Evolutionary conservation across 1,140 invertebrate species (phyloP).

Genomic region (Phthorimaea operculella): DNA sequence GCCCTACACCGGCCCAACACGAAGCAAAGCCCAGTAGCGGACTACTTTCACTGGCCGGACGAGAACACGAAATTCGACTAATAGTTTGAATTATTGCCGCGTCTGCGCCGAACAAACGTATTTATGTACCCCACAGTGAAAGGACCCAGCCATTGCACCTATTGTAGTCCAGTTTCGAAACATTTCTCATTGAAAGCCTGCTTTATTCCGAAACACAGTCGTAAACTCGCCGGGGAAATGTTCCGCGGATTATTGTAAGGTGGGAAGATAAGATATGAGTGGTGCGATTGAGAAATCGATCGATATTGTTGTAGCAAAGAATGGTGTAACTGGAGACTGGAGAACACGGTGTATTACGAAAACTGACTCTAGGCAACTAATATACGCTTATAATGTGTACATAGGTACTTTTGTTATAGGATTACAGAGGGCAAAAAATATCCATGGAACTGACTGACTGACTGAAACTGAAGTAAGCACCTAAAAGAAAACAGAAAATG

Average conservation of each 20-base stretch:
- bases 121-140: constrained; percentile 22
- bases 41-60: constrained; percentile 50
- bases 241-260: background rate
- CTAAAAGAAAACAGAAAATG: too few relatives aligned
- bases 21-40: constrained; percentile 52
- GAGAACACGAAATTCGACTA: constrained; percentile 61
- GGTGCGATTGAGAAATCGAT: background rate
- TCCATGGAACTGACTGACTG: too few relatives aligned
- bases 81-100: constrained; percentile 55
- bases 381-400: too few relatives aligned
- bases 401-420: too few relatives aligned
- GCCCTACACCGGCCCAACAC: constrained; percentile 12
- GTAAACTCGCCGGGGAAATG: background rate
- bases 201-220: background rate
- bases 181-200: constrained; percentile 2
- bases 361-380: too few relatives aligned
- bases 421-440: too few relatives aligned
- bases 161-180: constrained; percentile 5
- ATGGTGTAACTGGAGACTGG: too few relatives aligned
- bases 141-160: constrained; percentile 10
- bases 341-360: too few relatives aligned
- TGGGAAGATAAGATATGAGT: background rate
- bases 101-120: constrained; percentile 12
- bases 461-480: too few relatives aligned
- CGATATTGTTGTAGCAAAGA: background rate